Percentiles rank a stretch among this genome's conserved stretches.
These are phyloP conservation scores for Quadriops clusia DNA, from an alignment of 2,888 invertebrate genomes.

Conservation along the genomic window DNA sequence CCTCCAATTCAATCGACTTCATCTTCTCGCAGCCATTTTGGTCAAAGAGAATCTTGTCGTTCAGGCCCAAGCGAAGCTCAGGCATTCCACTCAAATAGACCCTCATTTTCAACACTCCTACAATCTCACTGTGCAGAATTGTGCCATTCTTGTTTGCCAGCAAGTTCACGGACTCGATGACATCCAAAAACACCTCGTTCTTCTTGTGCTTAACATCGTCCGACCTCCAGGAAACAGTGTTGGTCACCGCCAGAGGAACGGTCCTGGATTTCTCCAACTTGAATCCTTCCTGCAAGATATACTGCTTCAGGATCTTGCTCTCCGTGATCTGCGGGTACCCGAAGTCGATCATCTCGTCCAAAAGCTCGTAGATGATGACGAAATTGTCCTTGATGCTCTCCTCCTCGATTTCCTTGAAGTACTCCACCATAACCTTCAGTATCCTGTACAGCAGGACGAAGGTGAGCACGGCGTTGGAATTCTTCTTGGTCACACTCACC, in stretches of 20 bases:
- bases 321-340: conserved; percentile 94
- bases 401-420: conserved; percentile 89
- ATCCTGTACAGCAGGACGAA: conserved; percentile 88
- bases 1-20: conserved; percentile 88
- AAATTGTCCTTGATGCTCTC: conserved; percentile 96
- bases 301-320: conserved; percentile 87
- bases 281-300: conserved; percentile 90
- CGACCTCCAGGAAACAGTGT: conserved; percentile 91
- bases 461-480: conserved; percentile 83
- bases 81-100: conserved; percentile 94
- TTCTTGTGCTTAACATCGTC: conserved; percentile 93
- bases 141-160: conserved; percentile 87
- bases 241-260: conserved; percentile 88
- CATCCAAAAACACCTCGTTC: conserved; percentile 93
- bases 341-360: conserved; percentile 89
- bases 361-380: conserved; percentile 88
- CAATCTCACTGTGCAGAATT: conserved; percentile 85
- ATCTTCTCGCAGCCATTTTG: conserved; percentile 87
- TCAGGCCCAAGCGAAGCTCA: conserved; percentile 79
- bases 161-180: conserved; percentile 89
- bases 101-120: conserved; percentile 91
- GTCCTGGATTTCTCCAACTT: conserved; percentile 80
- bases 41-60: conserved; percentile 89
- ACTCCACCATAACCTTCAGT: conserved; percentile 81
- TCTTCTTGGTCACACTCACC: conserved; percentile 81